Conservation (phyloP, 2,888 invertebrate genomes). For the Pseudococcus jackbeardsleyi region DNA sequence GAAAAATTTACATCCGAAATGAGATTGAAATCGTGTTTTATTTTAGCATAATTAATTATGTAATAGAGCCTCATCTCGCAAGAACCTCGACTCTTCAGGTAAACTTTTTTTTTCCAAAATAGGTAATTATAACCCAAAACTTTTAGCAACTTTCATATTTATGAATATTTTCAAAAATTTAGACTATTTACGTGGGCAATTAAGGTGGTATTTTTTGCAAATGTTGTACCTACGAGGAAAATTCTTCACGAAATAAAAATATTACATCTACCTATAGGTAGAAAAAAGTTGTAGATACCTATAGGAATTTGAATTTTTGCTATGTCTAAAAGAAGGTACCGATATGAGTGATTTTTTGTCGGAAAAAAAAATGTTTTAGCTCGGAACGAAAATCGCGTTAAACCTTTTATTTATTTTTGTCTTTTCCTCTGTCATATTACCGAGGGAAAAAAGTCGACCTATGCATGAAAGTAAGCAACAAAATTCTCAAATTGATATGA, state of each 20-base stretch:
- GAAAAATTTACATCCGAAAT: not conserved
- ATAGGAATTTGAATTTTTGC: not conserved
- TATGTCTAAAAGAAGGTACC: not conserved
- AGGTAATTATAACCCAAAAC: not conserved
- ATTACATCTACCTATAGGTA: too few relatives aligned
- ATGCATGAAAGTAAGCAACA: not conserved
- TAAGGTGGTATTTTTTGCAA: not conserved
- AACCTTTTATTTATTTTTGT: not conserved
- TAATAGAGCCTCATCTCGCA: not conserved
- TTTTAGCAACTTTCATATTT: not conserved
- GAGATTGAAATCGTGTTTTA: slow-evolving; percentile 26
- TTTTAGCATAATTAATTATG: slow-evolving; percentile 24
- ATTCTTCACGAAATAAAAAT: too few relatives aligned
- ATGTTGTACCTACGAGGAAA: not conserved
- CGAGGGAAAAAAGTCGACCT: not conserved
- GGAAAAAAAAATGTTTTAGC: not conserved
- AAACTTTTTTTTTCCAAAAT: not conserved
- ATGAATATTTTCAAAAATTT: not conserved
- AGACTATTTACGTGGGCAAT: not conserved
- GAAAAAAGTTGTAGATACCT: not conserved
- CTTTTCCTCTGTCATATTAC: not conserved
- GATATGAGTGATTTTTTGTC: not conserved
- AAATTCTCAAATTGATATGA: not conserved
- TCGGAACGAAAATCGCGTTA: not conserved
- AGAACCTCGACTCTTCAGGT: not conserved